Conservation (phyloP, 2,113 vertebrate genomes). For the Lates calcarifer region DNA sequence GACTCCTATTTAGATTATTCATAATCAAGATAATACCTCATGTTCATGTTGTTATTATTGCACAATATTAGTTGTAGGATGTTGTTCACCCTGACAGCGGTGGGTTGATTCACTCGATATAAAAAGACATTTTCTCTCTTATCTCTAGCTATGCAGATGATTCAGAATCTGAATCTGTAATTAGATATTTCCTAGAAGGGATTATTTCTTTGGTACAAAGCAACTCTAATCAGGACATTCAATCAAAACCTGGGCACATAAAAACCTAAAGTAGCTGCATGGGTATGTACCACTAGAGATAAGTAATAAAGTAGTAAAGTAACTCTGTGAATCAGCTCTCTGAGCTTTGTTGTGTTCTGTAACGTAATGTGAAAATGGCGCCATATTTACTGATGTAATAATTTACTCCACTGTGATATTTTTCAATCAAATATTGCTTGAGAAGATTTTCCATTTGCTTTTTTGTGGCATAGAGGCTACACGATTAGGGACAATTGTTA, state of each 20-base stretch:
- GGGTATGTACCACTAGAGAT: neutral
- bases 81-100: neutral
- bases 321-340: neutral
- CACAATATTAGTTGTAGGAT: neutral
- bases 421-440: neutral
- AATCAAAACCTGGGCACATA: neutral
- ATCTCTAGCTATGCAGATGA: neutral
- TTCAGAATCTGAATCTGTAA: neutral
- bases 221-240: neutral
- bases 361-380: neutral
- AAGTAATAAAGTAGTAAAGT: too few species aligned
- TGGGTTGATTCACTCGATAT: neutral
- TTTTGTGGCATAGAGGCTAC: neutral
- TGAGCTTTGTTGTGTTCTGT: neutral
- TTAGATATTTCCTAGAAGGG: neutral
- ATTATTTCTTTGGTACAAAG: neutral
- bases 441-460: slow-evolving; percentile 30
- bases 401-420: neutral
- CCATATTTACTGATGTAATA: neutral
- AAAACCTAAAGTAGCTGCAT: neutral
- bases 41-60: neutral
- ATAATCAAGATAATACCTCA: neutral
- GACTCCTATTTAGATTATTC: neutral
- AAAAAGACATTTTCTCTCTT: neutral
- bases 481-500: slow-evolving; percentile 14